phyloP scores from a whole-genome alignment of 2,888 invertebrate species.

The Xylocampa areola region DNA sequence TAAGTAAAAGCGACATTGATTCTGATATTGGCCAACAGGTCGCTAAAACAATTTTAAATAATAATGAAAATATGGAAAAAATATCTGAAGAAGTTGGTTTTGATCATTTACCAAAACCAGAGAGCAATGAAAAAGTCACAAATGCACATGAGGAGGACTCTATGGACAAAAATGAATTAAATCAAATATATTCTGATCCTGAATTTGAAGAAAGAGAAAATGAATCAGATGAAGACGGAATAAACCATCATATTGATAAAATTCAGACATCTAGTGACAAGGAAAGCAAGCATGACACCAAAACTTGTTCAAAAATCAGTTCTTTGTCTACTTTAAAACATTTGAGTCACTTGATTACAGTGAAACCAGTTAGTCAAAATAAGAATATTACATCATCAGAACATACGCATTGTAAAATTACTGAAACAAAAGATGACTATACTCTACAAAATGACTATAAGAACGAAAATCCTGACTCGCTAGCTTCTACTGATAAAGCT shows the following conservation, averaged over 20 bases:
- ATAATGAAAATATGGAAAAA: slow-evolving; percentile 6
- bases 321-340: slow-evolving; percentile 73
- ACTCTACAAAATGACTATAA: slow-evolving; percentile 7
- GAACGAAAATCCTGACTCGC: slow-evolving; percentile 13
- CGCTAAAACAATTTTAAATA: slow-evolving; percentile 6
- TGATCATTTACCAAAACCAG: slow-evolving; percentile 8
- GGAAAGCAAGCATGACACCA: slow-evolving; percentile 11
- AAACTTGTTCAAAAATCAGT: slow-evolving; percentile 25
- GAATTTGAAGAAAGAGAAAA: slow-evolving; percentile 25
- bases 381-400: slow-evolving; percentile 42
- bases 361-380: slow-evolving; percentile 70
- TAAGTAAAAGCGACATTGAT: slow-evolving; percentile 23
- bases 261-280: slow-evolving; percentile 9
- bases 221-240: slow-evolving; percentile 10
- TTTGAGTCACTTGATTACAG: slow-evolving; percentile 74
- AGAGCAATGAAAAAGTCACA: slow-evolving; percentile 3
- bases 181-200: slow-evolving; percentile 24
- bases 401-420: slow-evolving; percentile 8
- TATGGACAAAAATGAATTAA: slow-evolving; percentile 14
- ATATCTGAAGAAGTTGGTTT: slow-evolving; percentile 2
- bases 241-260: slow-evolving; percentile 10
- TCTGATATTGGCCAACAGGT: slow-evolving; percentile 10
- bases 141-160: slow-evolving; percentile 8
- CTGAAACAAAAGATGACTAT: slow-evolving; percentile 14
- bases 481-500: slow-evolving; percentile 15